Base-by-base conservation (phyloP, 2,113 vertebrate species). In the Cyanoderma ruficeps region DNA sequence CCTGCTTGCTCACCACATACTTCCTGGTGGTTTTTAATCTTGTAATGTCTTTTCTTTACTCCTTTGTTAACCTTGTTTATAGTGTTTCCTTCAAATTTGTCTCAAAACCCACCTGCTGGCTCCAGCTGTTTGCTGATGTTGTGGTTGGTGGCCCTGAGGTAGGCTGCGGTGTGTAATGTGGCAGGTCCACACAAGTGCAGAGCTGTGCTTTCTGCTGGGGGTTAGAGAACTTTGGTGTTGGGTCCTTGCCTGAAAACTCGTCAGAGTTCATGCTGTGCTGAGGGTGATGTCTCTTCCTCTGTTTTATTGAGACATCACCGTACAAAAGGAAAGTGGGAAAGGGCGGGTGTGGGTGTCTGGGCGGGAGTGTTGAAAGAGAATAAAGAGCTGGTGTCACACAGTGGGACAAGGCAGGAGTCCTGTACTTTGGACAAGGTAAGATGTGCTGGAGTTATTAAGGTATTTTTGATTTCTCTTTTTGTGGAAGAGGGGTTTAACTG, bases 301-400 rank as follows among this genome's bases (percentile, higher is more conserved):
- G 0, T 11, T 35, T 11, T 8, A 13, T 27, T 4, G 7, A 39
- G 16, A 35, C 22, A 31, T 49, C 25, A 7, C 2, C 5, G 3
- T 86, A 57, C 1, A 2, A 9, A 75, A 27, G 8, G 22, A 15
- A 7, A 41, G n/a, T 10, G 21, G 31, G 7, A 46, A 39, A 33
- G 42, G 55, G 15, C 0, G 0, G 16, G n/a, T 7, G 1, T 21
- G 0, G 16, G n/a, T 7, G 1, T 21, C 20, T 47, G 55, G 47
- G 60, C 4, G 41, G 35, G 70, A 7, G 9, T 16, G 0, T 12
- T 0, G 0, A 47, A 12, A 50, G 15, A 17, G 33, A 35, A 70
- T 37, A 17, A 49, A 71, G 8, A 81, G 42, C 42, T 44, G 59
- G 3, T n/a, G 60, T 46, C 59, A 35, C 6, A 0, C 21, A 15